Evolutionary conservation across 2,113 vertebrate species (phyloP).

Genomic region (Passer domesticus): DNA sequence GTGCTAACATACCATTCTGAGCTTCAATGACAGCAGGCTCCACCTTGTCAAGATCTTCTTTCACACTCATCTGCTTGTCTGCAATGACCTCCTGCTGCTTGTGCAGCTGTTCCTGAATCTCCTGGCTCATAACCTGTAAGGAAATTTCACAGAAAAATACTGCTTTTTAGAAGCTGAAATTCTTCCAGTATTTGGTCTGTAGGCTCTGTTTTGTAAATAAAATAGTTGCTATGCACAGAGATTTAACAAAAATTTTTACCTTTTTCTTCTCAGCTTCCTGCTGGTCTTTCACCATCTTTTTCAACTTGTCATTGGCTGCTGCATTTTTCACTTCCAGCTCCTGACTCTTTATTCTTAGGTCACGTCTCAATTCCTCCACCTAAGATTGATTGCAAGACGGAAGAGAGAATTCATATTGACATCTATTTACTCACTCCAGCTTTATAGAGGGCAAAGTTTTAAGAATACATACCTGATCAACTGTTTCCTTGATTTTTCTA

Average conservation of each 20-base stretch:
- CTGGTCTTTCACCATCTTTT: slow-evolving; percentile 99
- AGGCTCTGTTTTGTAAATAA: neutral
- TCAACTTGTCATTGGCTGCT: slow-evolving; percentile 97
- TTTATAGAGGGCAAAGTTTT: neutral
- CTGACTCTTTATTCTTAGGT: slow-evolving; percentile 96
- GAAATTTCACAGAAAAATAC: neutral
- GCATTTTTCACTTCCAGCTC: slow-evolving; percentile 97
- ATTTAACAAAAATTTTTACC: slow-evolving; percentile 60
- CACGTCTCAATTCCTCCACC: slow-evolving; percentile 95
- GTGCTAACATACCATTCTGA: slow-evolving; percentile 87
- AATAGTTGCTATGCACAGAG: neutral
- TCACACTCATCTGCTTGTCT: slow-evolving; percentile 95
- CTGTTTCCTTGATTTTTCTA: slow-evolving; percentile 97
- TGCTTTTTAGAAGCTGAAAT: neutral
- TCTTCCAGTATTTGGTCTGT: neutral
- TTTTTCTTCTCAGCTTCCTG: slow-evolving; percentile 99
- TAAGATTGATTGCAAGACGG: neutral
- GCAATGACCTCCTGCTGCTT: slow-evolving; percentile 97
- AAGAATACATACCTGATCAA: slow-evolving; percentile 85
- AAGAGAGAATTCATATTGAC: neutral
- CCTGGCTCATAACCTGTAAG: slow-evolving; percentile 95
- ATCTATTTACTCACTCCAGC: neutral
- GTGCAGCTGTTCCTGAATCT: slow-evolving; percentile 96
- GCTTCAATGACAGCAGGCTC: slow-evolving; percentile 97
- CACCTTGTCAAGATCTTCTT: slow-evolving; percentile 94